A percentile compares a stretch with the other conserved stretches of the same genome.
Conservation (phyloP, 1,140 invertebrate species). For the Hycleus cichorii region DNA sequence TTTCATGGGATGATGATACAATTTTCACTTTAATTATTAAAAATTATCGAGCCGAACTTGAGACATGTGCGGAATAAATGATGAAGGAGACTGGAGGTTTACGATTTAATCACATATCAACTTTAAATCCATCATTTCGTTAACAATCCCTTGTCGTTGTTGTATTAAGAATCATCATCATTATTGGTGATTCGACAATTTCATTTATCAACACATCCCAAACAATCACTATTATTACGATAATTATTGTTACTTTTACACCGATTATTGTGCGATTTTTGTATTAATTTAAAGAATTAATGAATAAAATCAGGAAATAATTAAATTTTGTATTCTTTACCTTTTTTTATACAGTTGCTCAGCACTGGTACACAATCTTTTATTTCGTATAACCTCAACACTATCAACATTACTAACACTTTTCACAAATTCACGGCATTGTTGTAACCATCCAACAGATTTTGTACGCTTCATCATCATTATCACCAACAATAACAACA, state of each 20-base stretch:
- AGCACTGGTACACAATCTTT: neutral
- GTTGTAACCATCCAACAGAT: constrained; percentile 8
- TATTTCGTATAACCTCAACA: constrained; percentile 1
- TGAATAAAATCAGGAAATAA: no score
- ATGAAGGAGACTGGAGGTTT: no score
- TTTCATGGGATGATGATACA: no score
- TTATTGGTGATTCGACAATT: constrained; percentile 11
- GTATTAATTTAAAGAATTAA: no score
- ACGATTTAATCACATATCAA: no score
- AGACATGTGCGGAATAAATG: no score
- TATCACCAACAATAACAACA: no score
- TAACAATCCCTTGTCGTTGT: constrained; percentile 7
- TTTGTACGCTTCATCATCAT: constrained; percentile 8
- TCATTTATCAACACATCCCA: constrained; percentile 6
- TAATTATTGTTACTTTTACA: constrained; percentile 7
- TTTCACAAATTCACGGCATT: constrained; percentile 5
- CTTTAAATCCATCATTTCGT: constrained; percentile 8
- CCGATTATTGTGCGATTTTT: neutral
- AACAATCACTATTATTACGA: constrained; percentile 11
- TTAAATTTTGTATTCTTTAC: neutral
- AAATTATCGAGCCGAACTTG: no score
- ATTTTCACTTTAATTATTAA: no score
- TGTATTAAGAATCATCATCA: neutral
- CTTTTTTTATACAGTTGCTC: constrained; percentile 8
- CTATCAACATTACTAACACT: neutral